These are phyloP conservation scores for Tetanocera ferruginea DNA, from an alignment of 2,888 invertebrate species.

Conservation along the genomic window DNA sequence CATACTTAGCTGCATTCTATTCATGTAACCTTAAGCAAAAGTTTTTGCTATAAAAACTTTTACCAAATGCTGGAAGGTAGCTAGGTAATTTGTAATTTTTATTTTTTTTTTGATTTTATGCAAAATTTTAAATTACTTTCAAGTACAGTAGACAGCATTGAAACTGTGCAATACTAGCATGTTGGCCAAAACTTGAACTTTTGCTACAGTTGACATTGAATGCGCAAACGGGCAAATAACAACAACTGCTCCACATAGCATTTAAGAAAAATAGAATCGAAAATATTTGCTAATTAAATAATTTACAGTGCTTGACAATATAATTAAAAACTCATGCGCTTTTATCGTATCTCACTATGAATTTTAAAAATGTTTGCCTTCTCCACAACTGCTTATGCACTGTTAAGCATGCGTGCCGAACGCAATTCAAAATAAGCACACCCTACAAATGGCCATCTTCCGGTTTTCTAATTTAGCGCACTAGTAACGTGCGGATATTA, in stretches of 20 bases:
- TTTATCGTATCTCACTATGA: too few species aligned
- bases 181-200: constrained; percentile 30
- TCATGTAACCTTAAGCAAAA: not conserved
- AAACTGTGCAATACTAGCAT: constrained; percentile 23
- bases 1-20: not conserved
- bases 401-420: constrained; percentile 40
- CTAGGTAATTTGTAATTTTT: not conserved
- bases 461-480: not conserved
- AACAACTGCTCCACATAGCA: not conserved
- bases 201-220: constrained; percentile 18
- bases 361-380: too few species aligned
- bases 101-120: constrained; percentile 11
- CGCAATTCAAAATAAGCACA: constrained; percentile 46
- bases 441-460: constrained; percentile 21
- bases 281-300: not conserved
- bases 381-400: too few species aligned
- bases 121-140: constrained; percentile 14
- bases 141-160: constrained; percentile 25
- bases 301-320: not conserved
- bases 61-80: not conserved
- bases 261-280: too few species aligned
- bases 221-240: not conserved
- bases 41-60: not conserved
- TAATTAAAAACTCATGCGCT: not conserved
- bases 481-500: not conserved